A percentile compares a stretch with the other conserved stretches of the same genome.
Evolutionary conservation across 1,140 invertebrate species (phyloP).

Genomic region (Orchesella cincta): DNA sequence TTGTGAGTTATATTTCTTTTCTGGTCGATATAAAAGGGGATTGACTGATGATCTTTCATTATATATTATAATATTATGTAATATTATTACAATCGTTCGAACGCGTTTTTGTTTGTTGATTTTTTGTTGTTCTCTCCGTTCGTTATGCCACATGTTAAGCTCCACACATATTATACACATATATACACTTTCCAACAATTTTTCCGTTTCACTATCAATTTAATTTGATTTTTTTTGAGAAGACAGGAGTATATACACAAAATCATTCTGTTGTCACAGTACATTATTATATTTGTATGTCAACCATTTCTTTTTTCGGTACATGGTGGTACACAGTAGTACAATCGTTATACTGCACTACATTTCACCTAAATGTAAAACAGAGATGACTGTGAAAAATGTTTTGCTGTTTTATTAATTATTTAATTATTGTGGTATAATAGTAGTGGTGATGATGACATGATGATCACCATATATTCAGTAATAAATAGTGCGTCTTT

Average conservation of each 20-base stretch:
- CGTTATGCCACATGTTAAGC: too few relatives aligned
- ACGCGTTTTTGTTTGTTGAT: background rate
- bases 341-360: too few relatives aligned
- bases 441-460: slow-evolving; percentile 10
- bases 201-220: too few relatives aligned
- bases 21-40: slow-evolving; percentile 24
- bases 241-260: too few relatives aligned
- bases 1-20: slow-evolving; percentile 29
- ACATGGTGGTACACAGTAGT: too few relatives aligned
- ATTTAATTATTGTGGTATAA: slow-evolving; percentile 12
- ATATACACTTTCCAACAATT: too few relatives aligned
- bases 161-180: background rate
- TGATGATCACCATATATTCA: slow-evolving; percentile 4
- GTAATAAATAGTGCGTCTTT: background rate
- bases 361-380: too few relatives aligned
- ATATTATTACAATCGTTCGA: slow-evolving; percentile 1
- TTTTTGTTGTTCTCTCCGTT: slow-evolving; percentile 1
- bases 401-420: slow-evolving; percentile 21
- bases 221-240: too few relatives aligned
- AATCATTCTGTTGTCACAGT: too few relatives aligned
- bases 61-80: slow-evolving; percentile 4
- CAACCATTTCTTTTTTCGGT: too few relatives aligned
- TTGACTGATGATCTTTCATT: slow-evolving; percentile 30
- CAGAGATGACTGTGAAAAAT: too few relatives aligned
- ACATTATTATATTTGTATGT: too few relatives aligned